Percentiles rank a stretch among this genome's conserved stretches.
Evolutionary conservation across 1,140 invertebrate species (phyloP).

Genomic region (Euschistus heros): DNA sequence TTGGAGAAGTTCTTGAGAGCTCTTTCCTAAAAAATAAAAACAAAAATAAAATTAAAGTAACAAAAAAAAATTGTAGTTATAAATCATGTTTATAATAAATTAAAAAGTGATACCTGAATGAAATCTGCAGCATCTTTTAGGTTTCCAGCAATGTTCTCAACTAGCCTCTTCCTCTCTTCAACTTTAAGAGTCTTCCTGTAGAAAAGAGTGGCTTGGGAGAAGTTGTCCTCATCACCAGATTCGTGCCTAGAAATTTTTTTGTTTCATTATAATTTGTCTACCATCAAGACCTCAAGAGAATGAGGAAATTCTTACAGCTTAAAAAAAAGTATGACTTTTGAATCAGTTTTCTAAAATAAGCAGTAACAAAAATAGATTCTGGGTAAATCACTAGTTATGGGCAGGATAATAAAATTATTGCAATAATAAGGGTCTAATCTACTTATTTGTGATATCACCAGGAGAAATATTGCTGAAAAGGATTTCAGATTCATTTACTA

Average conservation of each 20-base stretch:
- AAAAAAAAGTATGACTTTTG: too few relatives aligned
- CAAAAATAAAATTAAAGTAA: background rate
- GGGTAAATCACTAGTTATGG: too few relatives aligned
- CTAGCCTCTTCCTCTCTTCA: conserved; percentile 56
- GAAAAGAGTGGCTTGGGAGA: conserved; percentile 67
- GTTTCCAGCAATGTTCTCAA: conserved; percentile 69
- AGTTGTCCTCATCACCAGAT: conserved; percentile 81
- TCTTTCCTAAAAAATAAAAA: conserved; percentile 39
- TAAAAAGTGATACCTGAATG: conserved; percentile 50
- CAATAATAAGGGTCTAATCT: too few relatives aligned
- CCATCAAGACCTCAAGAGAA: too few relatives aligned
- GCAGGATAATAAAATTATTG: too few relatives aligned
- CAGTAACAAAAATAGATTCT: too few relatives aligned
- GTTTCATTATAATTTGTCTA: too few relatives aligned
- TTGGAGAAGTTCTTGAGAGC: conserved; percentile 61
- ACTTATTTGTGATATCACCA: too few relatives aligned
- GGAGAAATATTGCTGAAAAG: too few relatives aligned
- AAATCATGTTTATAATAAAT: background rate
- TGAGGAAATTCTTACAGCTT: too few relatives aligned
- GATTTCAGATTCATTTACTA: too few relatives aligned
- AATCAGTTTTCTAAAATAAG: too few relatives aligned
- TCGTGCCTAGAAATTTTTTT: conserved; percentile 48
- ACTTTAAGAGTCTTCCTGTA: conserved; percentile 69
- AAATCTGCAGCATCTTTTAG: conserved; percentile 69
- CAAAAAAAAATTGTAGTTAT: background rate